These are phyloP conservation scores for Phalacrocorax pelagicus DNA, from an alignment of 2,113 vertebrate genomes.

Conservation along the genomic window DNA sequence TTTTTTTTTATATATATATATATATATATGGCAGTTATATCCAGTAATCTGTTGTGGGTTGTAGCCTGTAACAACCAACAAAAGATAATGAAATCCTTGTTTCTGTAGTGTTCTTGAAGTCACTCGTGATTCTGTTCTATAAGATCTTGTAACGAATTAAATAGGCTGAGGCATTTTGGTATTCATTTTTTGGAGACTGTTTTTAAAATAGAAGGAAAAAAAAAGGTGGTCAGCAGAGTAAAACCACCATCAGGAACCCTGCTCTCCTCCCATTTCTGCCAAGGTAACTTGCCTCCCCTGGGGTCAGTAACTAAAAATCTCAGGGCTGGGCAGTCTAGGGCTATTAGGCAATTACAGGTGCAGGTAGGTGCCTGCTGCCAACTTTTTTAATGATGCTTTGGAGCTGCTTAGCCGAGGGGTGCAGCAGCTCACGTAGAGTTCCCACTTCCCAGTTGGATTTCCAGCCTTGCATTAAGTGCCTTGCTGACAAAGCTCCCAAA, in stretches of 20 bases:
- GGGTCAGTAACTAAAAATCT: neutral
- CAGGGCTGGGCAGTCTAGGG: neutral
- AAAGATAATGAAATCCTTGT: constrained; percentile 58
- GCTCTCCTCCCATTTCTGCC: neutral
- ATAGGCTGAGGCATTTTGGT: constrained; percentile 45
- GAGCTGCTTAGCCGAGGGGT: neutral
- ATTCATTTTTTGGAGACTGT: neutral
- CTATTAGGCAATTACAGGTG: neutral
- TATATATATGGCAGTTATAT: constrained; percentile 30
- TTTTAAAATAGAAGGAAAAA: neutral
- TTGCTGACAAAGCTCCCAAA: neutral
- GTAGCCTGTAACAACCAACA: constrained; percentile 54
- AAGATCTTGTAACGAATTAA: constrained; percentile 52
- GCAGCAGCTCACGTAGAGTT: neutral
- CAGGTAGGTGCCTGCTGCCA: neutral
- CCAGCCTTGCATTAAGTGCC: neutral
- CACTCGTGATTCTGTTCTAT: constrained; percentile 38
- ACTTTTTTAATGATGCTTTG: neutral
- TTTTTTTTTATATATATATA: constrained; percentile 2
- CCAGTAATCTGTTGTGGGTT: constrained; percentile 56
- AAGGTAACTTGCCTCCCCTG: neutral
- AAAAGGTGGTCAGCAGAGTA: neutral
- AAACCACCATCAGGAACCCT: neutral
- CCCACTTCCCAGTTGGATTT: neutral
- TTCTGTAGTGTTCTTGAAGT: constrained; percentile 60